phyloP scores from a whole-genome alignment of 1,140 invertebrate genomes.

The Hycleus phaleratus region DNA sequence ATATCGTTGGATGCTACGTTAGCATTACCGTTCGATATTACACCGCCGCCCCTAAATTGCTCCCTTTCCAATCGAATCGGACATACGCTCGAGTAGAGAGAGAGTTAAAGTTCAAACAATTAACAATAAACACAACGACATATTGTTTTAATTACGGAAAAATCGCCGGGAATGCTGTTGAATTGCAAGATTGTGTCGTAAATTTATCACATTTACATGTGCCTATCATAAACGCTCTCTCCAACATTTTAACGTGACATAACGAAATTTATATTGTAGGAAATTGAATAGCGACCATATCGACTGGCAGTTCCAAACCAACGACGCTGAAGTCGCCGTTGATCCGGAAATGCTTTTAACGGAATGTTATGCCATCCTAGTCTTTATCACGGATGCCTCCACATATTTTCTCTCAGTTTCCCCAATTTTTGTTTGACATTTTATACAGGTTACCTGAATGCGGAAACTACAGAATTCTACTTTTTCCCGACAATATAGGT shows the following conservation, averaged over 20 bases:
- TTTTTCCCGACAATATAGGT: slow-evolving; percentile 7
- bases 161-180: background rate
- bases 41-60: no score
- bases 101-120: no score
- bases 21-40: no score
- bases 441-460: slow-evolving; percentile 8
- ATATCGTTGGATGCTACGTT: no score
- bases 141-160: no score
- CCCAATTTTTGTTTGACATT: slow-evolving; percentile 10
- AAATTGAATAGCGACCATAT: slow-evolving; percentile 28
- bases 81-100: no score
- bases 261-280: slow-evolving; percentile 27
- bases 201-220: slow-evolving; percentile 23
- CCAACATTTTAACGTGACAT: slow-evolving; percentile 16
- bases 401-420: slow-evolving; percentile 23
- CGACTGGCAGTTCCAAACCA: slow-evolving; percentile 22
- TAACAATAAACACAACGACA: no score
- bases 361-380: slow-evolving; percentile 28
- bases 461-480: slow-evolving; percentile 10
- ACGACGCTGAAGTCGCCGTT: slow-evolving; percentile 24
- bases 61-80: no score
- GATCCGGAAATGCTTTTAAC: slow-evolving; percentile 34
- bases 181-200: slow-evolving; percentile 4
- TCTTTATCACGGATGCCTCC: slow-evolving; percentile 26
- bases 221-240: slow-evolving; percentile 10